Evolutionary conservation across 2,113 vertebrate species (phyloP).

Genomic region (Hippocampus zosterae): DNA sequence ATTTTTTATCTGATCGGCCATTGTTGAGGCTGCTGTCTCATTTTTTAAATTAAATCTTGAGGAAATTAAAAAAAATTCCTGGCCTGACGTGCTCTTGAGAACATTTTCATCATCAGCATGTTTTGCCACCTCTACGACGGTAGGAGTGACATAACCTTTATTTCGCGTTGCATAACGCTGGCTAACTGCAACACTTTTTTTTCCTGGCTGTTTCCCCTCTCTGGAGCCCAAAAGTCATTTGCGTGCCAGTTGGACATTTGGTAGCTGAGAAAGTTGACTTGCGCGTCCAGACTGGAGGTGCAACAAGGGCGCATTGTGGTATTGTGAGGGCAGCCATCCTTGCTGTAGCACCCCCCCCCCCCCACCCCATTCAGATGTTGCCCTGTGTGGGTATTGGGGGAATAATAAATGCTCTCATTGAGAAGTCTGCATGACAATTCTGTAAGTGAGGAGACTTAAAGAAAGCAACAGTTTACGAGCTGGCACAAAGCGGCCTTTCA

Average conservation of each 20-base stretch:
- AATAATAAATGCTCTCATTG: slow-evolving; percentile 72
- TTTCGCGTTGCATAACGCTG: background rate
- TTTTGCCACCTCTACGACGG: background rate
- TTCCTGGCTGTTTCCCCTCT: background rate
- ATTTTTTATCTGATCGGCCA: background rate
- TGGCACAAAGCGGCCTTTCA: slow-evolving; percentile 67
- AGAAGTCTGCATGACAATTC: slow-evolving; percentile 59
- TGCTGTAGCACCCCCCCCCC: background rate
- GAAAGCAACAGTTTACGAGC: slow-evolving; percentile 71
- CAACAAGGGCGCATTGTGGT: slow-evolving; percentile 51
- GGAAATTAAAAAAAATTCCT: background rate
- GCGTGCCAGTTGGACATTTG: background rate
- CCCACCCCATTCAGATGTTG: slow-evolving; percentile 5
- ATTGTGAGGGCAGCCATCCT: slow-evolving; percentile 5
- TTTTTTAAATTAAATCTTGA: background rate
- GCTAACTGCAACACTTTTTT: background rate
- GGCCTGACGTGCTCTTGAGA: background rate
- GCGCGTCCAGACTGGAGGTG: background rate
- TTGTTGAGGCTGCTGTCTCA: background rate
- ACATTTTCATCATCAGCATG: background rate
- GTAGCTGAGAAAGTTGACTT: background rate
- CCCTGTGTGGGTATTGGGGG: slow-evolving; percentile 47
- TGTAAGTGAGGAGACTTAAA: slow-evolving; percentile 70
- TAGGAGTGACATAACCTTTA: slow-evolving; percentile 1
- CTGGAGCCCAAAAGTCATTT: background rate